phyloP scores from a whole-genome alignment of 2,113 vertebrate species.

The Trogon melanurus region DNA sequence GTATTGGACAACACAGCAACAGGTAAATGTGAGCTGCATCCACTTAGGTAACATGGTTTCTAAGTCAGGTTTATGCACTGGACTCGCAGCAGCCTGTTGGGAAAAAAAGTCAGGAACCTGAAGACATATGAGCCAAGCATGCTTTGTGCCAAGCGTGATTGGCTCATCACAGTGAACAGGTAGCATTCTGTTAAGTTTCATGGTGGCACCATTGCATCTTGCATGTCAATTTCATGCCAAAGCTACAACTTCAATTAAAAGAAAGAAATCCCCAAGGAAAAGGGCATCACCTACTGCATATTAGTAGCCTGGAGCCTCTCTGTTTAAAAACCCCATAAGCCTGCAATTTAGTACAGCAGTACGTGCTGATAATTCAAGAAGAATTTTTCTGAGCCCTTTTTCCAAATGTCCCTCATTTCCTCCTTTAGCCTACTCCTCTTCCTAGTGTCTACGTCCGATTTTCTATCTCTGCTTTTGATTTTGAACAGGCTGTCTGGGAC shows the following conservation, averaged over 20 bases:
- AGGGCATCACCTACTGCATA: not conserved
- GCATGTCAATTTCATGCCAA: not conserved
- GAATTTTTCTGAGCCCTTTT: not conserved
- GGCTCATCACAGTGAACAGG: not conserved
- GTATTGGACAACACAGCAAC: not conserved
- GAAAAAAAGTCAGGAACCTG: not conserved
- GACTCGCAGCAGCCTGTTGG: not conserved
- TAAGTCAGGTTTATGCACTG: not conserved
- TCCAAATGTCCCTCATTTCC: not conserved
- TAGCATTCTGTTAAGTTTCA: not conserved
- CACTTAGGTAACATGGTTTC: not conserved
- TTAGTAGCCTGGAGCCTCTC: not conserved
- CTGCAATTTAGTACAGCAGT: not conserved
- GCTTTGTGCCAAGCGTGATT: not conserved
- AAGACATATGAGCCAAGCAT: not conserved
- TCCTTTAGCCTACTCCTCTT: not conserved
- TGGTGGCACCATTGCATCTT: not conserved
- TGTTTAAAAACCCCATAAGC: not conserved
- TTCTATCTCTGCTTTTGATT: not conserved
- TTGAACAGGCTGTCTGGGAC: not conserved
- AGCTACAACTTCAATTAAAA: not conserved
- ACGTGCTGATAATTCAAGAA: not conserved
- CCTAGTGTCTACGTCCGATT: not conserved
- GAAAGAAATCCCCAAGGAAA: not conserved
- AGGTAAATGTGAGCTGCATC: not conserved